phyloP scores from a whole-genome alignment of 2,888 invertebrate species.

The Apodemia zela region DNA sequence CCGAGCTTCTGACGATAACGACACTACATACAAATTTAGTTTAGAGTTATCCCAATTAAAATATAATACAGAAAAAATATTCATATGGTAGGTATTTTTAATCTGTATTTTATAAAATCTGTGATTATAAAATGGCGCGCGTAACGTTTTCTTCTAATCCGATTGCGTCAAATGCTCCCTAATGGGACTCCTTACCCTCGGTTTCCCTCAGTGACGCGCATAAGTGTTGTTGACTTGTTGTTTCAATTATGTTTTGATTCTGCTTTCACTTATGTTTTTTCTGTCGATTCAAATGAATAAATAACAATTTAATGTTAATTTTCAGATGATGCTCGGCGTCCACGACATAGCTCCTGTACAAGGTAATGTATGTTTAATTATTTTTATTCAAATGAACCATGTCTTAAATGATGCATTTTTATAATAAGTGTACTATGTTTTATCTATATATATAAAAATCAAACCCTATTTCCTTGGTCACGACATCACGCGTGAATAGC shows the following conservation, averaged over 20 bases:
- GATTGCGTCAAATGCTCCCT: slow-evolving; percentile 58
- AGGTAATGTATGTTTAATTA: slow-evolving; percentile 47
- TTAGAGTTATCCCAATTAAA: slow-evolving; percentile 33
- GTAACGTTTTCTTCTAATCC: slow-evolving; percentile 50
- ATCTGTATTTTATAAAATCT: slow-evolving; percentile 22
- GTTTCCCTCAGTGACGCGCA: slow-evolving; percentile 53
- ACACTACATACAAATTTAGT: slow-evolving; percentile 55
- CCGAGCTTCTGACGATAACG: slow-evolving; percentile 71
- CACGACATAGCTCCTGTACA: not conserved
- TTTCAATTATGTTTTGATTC: slow-evolving; percentile 64
- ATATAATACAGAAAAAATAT: slow-evolving; percentile 32
- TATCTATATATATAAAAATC: no score
- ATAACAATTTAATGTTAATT: slow-evolving; percentile 8
- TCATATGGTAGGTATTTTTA: slow-evolving; percentile 51
- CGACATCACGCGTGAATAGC: no score
- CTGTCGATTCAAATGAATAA: slow-evolving; percentile 1
- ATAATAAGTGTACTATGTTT: no score
- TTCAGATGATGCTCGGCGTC: not conserved
- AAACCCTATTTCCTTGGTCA: no score
- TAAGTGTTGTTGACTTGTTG: slow-evolving; percentile 71
- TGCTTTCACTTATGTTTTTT: slow-evolving; percentile 37
- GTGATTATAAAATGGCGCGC: slow-evolving; percentile 27
- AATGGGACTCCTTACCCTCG: slow-evolving; percentile 57
- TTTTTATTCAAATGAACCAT: no score
- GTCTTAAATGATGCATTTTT: no score